Base-by-base conservation (phyloP, 2,888 invertebrate genomes). In the Timema podura region DNA sequence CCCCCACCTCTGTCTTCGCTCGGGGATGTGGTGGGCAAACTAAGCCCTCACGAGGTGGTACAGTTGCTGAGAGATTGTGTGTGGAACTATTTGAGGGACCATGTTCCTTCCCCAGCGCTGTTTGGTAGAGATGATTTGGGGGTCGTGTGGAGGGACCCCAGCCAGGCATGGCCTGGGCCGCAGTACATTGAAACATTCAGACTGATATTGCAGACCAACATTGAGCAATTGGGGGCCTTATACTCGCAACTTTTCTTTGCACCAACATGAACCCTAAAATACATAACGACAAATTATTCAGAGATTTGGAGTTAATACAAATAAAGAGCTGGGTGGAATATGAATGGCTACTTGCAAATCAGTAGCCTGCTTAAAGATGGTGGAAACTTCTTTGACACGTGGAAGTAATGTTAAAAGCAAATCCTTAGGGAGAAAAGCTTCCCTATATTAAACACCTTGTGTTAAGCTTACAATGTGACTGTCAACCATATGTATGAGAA, bases 61-160 rank as follows among this genome's bases (percentile, higher is more conserved):
- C 87, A 90, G 76, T 85, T 96, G 68, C 80, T 96, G 74, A 86
- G 91, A 67, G 95, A 95, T 78, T 93, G 93, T 77, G 86, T 96
- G 70, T 96, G 95, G 95, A 91, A 90, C 76, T 96, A 94, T 79
- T 90, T 95, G 80, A 87, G 93, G 74, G 95, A 95, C 78, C 89
- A 95, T 79, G 92, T 95, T 44, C 95, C 95, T 0, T 91, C 94
- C 0, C 95, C 95, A 0, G 90, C 91, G 0, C 81, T 93, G 10
- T 95, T 93, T 76, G 83, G 85, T 1, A 86, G 88, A 68, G 91
- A 91, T 78, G 81, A 75, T 11, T 73, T 76, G 8, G 79, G 79
- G 9, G 73, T 74, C 11, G 79, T 78, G 75, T 93, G 93, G 92
- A 86, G 94, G 6, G 93, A 93, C 78, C 88, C 90, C 0, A 86